A percentile compares a stretch with the other conserved stretches of the same genome.
phyloP scores from a whole-genome alignment of 2,888 invertebrate genomes.

The Ichneumoninae sp. region DNA sequence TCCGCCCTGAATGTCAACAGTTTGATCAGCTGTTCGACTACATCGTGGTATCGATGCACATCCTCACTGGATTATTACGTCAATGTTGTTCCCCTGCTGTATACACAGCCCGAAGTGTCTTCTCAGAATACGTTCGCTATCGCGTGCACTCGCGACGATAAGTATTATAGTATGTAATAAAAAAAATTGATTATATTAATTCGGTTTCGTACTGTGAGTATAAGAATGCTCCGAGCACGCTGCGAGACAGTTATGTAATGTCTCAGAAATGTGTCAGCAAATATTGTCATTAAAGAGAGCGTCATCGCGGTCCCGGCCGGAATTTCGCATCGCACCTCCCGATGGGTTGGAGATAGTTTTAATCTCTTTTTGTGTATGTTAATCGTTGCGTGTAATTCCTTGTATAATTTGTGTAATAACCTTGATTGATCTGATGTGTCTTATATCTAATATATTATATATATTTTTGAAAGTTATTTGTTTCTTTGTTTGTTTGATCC shows the following conservation, averaged over 20 bases:
- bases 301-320: not conserved
- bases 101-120: constrained; percentile 4
- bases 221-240: not conserved
- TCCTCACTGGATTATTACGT: not conserved
- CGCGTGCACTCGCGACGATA: not conserved
- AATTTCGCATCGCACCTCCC: not conserved
- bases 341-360: not conserved
- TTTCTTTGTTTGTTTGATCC: too few species aligned
- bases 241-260: not conserved
- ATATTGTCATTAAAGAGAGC: not conserved
- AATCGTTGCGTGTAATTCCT: not conserved
- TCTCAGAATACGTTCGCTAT: not conserved
- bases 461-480: too few species aligned
- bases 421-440: not conserved
- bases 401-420: not conserved
- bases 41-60: constrained; percentile 12
- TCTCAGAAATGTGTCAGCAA: not conserved
- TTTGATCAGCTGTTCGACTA: constrained; percentile 41
- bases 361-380: not conserved
- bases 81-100: not conserved
- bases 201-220: not conserved
- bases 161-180: not conserved
- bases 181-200: not conserved
- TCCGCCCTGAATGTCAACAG: constrained; percentile 13
- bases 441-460: too few species aligned